Evolutionary conservation across 2,797 vertebrate species (phyloP).

Genomic region (Capromys pilorides): DNA sequence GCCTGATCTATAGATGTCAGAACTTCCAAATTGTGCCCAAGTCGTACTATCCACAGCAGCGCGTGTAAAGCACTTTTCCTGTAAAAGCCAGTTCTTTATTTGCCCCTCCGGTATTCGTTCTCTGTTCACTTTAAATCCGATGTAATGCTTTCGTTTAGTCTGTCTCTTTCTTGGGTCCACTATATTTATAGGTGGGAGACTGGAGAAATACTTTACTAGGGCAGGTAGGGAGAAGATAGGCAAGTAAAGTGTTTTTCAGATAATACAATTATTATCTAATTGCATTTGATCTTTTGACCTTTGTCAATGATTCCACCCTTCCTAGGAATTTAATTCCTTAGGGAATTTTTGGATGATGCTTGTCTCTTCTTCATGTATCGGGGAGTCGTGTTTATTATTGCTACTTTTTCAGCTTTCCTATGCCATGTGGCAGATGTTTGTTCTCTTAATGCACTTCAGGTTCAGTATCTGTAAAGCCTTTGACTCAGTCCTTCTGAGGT

Average conservation of each 20-base stretch:
- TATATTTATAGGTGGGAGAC: conserved; percentile 54
- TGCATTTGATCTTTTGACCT: conserved; percentile 80
- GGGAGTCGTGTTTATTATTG: conserved; percentile 73
- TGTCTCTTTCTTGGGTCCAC: conserved; percentile 53
- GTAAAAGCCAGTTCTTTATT: conserved; percentile 55
- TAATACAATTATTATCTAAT: conserved; percentile 73
- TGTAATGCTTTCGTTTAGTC: conserved; percentile 21
- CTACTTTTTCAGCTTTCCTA: conserved; percentile 74
- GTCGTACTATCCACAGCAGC: conserved; percentile 48
- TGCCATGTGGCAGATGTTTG: conserved; percentile 58
- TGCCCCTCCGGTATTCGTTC: conserved; percentile 36
- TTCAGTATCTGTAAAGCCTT: conserved; percentile 73
- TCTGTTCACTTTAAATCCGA: background rate
- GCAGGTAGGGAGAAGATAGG: background rate
- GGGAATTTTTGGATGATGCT: conserved; percentile 74
- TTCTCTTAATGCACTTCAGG: conserved; percentile 83
- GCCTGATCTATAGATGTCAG: conserved; percentile 67
- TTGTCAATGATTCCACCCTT: conserved; percentile 70
- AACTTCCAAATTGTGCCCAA: conserved; percentile 56
- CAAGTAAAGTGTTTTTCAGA: conserved; percentile 68
- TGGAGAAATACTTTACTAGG: conserved; percentile 58
- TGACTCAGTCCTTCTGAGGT: conserved; percentile 72
- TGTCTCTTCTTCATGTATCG: conserved; percentile 74
- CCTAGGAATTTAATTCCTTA: conserved; percentile 73
- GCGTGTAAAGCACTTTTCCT: conserved; percentile 72